Conservation (phyloP, 2,888 invertebrate species). For the Dioctria rufipes region DNA sequence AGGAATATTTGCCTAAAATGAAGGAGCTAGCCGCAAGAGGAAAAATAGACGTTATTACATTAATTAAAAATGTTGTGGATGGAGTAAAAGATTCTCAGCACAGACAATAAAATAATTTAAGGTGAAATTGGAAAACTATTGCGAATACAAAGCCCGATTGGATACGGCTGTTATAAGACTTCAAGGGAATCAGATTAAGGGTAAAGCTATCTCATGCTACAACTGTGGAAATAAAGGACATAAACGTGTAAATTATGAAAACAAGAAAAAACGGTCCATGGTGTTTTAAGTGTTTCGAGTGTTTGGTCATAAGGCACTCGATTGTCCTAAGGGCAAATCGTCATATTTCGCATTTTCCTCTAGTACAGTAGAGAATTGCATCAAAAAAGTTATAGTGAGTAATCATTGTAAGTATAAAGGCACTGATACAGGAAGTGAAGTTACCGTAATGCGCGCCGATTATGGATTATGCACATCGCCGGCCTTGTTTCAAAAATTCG, state of each 20-base stretch:
- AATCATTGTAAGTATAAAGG: no score
- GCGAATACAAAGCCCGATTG: background rate
- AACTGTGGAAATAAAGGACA: constrained; percentile 6
- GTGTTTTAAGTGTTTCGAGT: background rate
- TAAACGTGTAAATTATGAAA: background rate
- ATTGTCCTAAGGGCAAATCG: background rate
- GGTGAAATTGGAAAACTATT: background rate
- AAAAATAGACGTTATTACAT: no score
- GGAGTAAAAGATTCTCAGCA: background rate
- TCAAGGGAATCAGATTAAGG: background rate
- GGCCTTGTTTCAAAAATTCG: no score
- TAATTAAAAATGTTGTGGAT: background rate
- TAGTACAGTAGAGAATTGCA: no score
- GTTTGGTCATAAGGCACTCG: background rate
- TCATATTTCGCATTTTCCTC: no score
- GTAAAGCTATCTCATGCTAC: background rate
- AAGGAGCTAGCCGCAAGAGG: no score
- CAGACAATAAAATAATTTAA: background rate
- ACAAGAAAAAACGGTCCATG: background rate
- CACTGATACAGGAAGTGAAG: background rate
- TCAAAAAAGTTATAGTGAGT: background rate
- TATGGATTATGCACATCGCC: no score
- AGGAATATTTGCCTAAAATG: no score
- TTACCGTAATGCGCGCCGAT: background rate
- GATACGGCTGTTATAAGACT: background rate